These are phyloP conservation scores for Osedax frankpressi DNA, from an alignment of 2,888 invertebrate genomes.

Conservation along the genomic window DNA sequence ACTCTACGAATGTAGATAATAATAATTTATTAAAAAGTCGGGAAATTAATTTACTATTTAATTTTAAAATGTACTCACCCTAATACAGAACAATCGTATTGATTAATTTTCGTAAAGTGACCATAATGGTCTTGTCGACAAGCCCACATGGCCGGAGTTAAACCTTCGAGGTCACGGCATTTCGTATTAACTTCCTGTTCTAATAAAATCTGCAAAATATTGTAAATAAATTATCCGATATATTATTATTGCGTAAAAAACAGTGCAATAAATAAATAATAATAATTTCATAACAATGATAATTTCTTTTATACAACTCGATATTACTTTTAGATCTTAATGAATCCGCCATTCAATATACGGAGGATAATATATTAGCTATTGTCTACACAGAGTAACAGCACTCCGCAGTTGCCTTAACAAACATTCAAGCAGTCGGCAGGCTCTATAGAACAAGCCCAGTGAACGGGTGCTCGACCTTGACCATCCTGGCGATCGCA, in stretches of 20 bases:
- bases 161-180: conserved; percentile 41
- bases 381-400: not conserved
- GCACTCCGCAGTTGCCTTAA: not conserved
- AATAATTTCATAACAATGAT: too few relatives aligned
- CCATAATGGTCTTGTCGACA: conserved; percentile 44
- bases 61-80: too few relatives aligned
- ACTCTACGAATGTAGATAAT: too few relatives aligned
- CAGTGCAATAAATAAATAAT: too few relatives aligned
- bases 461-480: conserved; percentile 42
- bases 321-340: too few relatives aligned
- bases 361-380: too few relatives aligned
- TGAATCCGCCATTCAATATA: too few relatives aligned
- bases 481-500: conserved; percentile 35
- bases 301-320: too few relatives aligned
- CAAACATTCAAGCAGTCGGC: conserved; percentile 32
- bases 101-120: conserved; percentile 32
- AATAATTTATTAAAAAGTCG: too few relatives aligned
- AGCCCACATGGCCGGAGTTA: conserved; percentile 46
- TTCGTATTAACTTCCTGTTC: conserved; percentile 34
- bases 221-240: too few relatives aligned
- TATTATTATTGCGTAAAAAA: too few relatives aligned
- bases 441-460: conserved; percentile 38
- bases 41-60: too few relatives aligned
- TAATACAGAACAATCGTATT: not conserved
- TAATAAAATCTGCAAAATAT: conserved; percentile 39